A percentile compares a stretch with the other conserved stretches of the same genome.
Conservation (phyloP, 2,888 invertebrate species). For the Pollenia labialis region DNA sequence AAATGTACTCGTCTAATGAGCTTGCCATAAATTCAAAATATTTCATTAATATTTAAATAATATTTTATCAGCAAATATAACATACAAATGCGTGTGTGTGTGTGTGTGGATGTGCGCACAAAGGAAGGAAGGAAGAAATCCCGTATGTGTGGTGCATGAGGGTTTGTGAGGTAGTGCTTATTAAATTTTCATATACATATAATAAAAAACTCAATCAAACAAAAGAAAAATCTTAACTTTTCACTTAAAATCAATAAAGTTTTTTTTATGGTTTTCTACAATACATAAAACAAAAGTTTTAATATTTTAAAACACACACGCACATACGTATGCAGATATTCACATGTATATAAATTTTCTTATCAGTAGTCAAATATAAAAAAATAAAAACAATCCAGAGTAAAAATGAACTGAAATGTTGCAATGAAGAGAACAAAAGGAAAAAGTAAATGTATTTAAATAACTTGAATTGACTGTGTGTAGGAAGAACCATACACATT, state of each 20-base stretch:
- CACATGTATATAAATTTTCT: constrained; percentile 10
- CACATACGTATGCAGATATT: not conserved
- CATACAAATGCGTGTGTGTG: too few relatives aligned
- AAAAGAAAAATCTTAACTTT: constrained; percentile 46
- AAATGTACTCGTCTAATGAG: too few relatives aligned
- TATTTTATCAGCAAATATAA: not conserved
- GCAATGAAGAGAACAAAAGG: constrained; percentile 13
- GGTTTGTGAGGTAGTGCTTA: not conserved
- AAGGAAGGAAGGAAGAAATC: too few relatives aligned
- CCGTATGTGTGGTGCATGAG: not conserved
- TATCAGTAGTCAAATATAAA: constrained; percentile 13
- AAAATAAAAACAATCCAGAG: not conserved
- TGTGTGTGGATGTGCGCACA: too few relatives aligned
- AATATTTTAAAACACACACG: not conserved
- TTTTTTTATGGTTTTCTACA: constrained; percentile 21
- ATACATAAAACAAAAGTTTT: not conserved
- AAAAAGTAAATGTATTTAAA: not conserved
- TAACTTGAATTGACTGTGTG: not conserved
- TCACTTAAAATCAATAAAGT: constrained; percentile 48
- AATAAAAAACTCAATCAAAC: constrained; percentile 9
- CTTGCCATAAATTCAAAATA: not conserved
- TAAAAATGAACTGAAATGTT: not conserved
- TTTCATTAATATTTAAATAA: constrained; percentile 2
- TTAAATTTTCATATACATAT: constrained; percentile 13
- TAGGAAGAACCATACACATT: not conserved